Base-by-base conservation (phyloP, 1,140 invertebrate species). In the Microplitis mediator region DNA sequence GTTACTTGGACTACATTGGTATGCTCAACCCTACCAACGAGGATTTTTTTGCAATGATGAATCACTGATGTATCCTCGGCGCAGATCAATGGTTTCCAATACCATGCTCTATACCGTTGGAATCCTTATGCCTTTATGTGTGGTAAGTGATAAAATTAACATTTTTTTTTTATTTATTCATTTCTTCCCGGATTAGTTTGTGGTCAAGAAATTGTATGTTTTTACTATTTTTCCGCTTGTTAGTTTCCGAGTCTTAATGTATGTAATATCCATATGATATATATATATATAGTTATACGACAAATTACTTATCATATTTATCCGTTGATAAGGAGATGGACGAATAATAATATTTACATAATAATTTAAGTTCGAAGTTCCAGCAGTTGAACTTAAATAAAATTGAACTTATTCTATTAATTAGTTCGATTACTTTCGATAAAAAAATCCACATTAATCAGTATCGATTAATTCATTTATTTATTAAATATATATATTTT, bases 21-120 rank as follows among this genome's bases (percentile, higher is more conserved):
- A 90, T 85, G 94, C 92, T 8, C 84, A 89, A 60, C 94, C 97
- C 0, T 97, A 93, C 84, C 88, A 95, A 76, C 89, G 97, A 72
- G 97, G 97, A 16, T 98, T 98, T 88, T 98, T 95, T 86, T 99
- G 97, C 88, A 93, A 97, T 82, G 97, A 99, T 88, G 94, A 98
- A 80, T 95, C 95, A 54, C 90, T 99, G 34, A 91, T 90, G 77
- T 95, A 98, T 86, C 97, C 96, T 3, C 94, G 90, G 80, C 89
- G 91, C 72, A 86, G 89, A 0, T 95, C 94, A 3, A 97, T 95
- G 0, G 92, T 97, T 66, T 91, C 93, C 58, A 95, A 91, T 81
- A 84, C 89, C 76, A 91, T 92, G 87, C 88, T 97, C 8, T 95
- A 95, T 85, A 86, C 94, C 76, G 88, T 93, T 78, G 94, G 94